phyloP scores from a whole-genome alignment of 2,113 vertebrate genomes.

The Odontophorus gujanensis region DNA sequence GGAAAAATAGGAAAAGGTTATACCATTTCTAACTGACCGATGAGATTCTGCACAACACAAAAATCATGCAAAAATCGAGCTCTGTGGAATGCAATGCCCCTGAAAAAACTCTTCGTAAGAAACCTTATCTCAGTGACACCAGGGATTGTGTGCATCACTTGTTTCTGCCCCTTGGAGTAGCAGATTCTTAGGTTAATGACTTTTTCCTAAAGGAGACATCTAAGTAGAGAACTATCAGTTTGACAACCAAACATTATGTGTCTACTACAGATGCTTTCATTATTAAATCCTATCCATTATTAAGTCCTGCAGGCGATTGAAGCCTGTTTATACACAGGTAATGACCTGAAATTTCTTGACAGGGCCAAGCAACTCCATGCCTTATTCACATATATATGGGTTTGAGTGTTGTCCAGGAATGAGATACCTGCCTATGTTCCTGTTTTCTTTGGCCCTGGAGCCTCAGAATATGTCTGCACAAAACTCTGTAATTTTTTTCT shows the following conservation, averaged over 20 bases:
- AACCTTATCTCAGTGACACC: not conserved
- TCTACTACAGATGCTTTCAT: not conserved
- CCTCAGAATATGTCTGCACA: not conserved
- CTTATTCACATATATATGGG: not conserved
- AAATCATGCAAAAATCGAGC: not conserved
- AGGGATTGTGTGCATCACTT: not conserved
- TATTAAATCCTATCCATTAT: not conserved
- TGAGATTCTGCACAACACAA: not conserved
- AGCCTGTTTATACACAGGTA: not conserved
- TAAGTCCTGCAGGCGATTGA: not conserved
- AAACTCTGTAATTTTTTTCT: not conserved
- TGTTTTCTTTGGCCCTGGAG: not conserved
- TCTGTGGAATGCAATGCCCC: not conserved
- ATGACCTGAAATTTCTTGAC: not conserved
- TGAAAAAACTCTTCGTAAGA: not conserved
- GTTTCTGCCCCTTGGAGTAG: not conserved
- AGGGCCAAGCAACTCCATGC: not conserved
- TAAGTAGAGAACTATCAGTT: not conserved
- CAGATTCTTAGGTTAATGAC: not conserved
- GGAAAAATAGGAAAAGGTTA: not conserved
- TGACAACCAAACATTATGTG: not conserved
- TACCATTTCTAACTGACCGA: not conserved
- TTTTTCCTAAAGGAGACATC: not conserved
- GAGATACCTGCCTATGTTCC: rapidly evolving
- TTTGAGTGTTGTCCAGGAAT: not conserved